Evolutionary conservation across 2,797 vertebrate species (phyloP).

Genomic region (Simalia tracyae): DNA sequence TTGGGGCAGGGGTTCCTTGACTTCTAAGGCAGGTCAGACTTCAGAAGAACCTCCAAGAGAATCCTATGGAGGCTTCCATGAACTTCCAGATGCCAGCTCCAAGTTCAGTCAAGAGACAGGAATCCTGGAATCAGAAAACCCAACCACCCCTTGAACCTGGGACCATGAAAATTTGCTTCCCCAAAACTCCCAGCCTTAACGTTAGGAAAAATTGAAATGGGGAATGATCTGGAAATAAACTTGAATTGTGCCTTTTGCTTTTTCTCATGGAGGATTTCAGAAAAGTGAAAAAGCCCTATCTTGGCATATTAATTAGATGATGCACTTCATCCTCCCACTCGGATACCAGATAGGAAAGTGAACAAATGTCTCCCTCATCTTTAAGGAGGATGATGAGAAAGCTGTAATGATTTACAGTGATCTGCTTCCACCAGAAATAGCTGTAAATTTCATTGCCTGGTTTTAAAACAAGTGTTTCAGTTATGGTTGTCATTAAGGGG

Average conservation of each 20-base stretch:
- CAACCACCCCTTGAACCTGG: background rate
- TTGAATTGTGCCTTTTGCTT: background rate
- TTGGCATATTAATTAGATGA: background rate
- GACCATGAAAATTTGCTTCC: background rate
- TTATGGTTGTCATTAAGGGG: background rate
- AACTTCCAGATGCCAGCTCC: background rate
- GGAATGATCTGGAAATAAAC: background rate
- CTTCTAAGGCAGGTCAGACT: background rate
- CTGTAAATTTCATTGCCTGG: background rate
- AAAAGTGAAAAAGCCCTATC: background rate
- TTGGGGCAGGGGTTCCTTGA: background rate
- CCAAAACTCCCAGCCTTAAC: background rate
- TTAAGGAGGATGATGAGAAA: background rate
- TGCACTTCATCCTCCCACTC: background rate
- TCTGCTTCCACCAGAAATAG: background rate
- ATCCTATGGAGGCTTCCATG: background rate
- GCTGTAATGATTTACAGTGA: background rate
- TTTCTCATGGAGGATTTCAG: background rate
- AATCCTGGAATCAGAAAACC: background rate
- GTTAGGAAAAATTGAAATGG: background rate
- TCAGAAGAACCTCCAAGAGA: background rate
- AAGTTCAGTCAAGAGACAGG: background rate
- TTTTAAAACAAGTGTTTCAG: constrained; percentile 13
- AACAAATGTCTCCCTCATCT: background rate
- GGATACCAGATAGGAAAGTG: background rate